Evolutionary conservation across 2,888 invertebrate species (phyloP), one percentile per base, ranked within the genome.

Genomic region (Ophioninae sp.): DNA sequence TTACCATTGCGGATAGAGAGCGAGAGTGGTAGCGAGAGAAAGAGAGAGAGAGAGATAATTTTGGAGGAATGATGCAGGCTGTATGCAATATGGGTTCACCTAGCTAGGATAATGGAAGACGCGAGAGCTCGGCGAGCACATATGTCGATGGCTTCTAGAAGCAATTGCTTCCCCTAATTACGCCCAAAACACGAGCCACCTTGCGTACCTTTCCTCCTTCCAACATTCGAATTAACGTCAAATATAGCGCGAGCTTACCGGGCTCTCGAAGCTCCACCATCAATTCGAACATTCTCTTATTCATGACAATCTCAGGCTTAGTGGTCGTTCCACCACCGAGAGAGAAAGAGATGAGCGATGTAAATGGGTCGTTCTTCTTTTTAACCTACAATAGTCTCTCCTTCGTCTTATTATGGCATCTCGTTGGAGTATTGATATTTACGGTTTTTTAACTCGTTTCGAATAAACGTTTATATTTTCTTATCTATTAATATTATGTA

Each of bases 81-180:
- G 30, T 30, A 30, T 30, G 65, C 79, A 63, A 61, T 69, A 59
- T 71, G 37, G 56, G 58, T 58, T 56, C 61, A 67, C 68, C 20
- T 22, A 58, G 44, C 22, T 61, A 44, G 64, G 67, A 79, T 84
- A 84, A 84, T 81, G 79, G 81, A 51, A 51, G 56, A 75, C 58
- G 37, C 71, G 80, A 78, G 63, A 71, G 79, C 79, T 79, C 23
- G 51, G 61, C 9, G 30, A 65, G 77, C 76, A 68, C 79, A 79
- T 81, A 83, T 72, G 75, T 73, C 81, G 79, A 84, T 73, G 75
- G 79, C 76, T 79, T 58, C 79, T 81, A 68, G 76, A 79, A 84
- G 84, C 81, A 79, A 84, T 84, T 84, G 84, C 81, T 81, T 84
- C 81, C 72, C 81, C 77, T 84, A 84, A 84, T 84, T 84, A 84